Evolutionary conservation across 2,888 invertebrate genomes (phyloP).

Genomic region (Fissipunctia ypsillon): DNA sequence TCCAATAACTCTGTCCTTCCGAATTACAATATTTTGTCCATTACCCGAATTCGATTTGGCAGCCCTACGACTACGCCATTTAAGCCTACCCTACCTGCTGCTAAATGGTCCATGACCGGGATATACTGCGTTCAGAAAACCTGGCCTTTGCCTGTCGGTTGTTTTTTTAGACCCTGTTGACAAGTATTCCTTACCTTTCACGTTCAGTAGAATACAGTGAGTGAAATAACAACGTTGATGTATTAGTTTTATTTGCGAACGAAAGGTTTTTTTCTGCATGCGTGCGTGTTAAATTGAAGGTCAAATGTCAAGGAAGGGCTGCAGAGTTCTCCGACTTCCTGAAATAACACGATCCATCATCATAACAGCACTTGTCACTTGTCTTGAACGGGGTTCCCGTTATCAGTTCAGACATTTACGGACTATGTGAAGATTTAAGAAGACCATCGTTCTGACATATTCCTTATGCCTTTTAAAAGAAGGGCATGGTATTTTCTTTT

Average conservation of each 20-base stretch:
- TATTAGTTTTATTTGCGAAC: slow-evolving; percentile 19
- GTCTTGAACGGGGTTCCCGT: no score
- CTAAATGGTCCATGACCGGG: slow-evolving; percentile 63
- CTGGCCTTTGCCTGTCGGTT: slow-evolving; percentile 35
- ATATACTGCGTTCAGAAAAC: slow-evolving; percentile 55
- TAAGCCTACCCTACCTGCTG: slow-evolving; percentile 61
- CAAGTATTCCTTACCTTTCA: slow-evolving; percentile 40
- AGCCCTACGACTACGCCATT: slow-evolving; percentile 57
- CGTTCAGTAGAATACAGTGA: slow-evolving; percentile 8
- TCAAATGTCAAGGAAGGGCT: background rate
- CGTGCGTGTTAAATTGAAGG: slow-evolving; percentile 9
- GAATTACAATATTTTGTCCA: slow-evolving; percentile 57
- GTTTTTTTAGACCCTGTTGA: slow-evolving; percentile 51
- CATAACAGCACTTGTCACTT: background rate
- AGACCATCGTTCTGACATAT: background rate
- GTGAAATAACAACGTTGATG: slow-evolving; percentile 23
- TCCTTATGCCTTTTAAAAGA: background rate
- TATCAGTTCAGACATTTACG: background rate
- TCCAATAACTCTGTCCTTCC: slow-evolving; percentile 45
- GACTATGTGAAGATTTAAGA: background rate
- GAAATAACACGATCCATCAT: slow-evolving; percentile 2
- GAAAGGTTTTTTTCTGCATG: slow-evolving; percentile 16
- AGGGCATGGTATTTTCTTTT: background rate
- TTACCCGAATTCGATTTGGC: slow-evolving; percentile 53
- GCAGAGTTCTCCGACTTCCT: background rate